Percentiles rank a stretch among this genome's conserved stretches.
Conservation (phyloP, 2,888 invertebrate species). For the Lochmaea capreae region DNA sequence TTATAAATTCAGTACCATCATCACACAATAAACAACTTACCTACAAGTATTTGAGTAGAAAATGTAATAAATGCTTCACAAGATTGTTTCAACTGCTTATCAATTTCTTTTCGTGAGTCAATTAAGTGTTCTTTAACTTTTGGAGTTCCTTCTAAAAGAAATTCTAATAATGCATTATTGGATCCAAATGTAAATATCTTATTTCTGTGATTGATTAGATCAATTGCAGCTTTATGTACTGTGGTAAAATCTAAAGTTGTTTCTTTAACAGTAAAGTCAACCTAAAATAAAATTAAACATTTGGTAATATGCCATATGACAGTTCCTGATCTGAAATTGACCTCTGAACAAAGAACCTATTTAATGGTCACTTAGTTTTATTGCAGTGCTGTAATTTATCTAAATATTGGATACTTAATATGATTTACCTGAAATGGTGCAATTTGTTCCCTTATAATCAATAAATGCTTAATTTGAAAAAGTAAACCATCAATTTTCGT, state of each 20-base stretch:
- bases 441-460: slow-evolving; percentile 97
- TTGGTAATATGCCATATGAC: too few relatives aligned
- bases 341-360: not conserved
- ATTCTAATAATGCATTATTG: slow-evolving; percentile 93
- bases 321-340: too few relatives aligned
- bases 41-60: slow-evolving; percentile 79
- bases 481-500: slow-evolving; percentile 90
- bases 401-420: too few relatives aligned
- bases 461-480: slow-evolving; percentile 97
- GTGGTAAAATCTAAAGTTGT: slow-evolving; percentile 94
- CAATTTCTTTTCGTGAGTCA: slow-evolving; percentile 97
- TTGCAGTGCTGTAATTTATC: too few relatives aligned
- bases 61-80: slow-evolving; percentile 91
- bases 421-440: slow-evolving; percentile 91
- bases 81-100: slow-evolving; percentile 87
- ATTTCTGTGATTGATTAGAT: slow-evolving; percentile 79
- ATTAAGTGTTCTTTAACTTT: slow-evolving; percentile 91
- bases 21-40: slow-evolving; percentile 64
- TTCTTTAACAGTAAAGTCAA: slow-evolving; percentile 91
- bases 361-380: not conserved
- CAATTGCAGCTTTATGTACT: slow-evolving; percentile 87
- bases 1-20: too few relatives aligned
- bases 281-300: slow-evolving; percentile 26
- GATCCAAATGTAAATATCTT: slow-evolving; percentile 84
- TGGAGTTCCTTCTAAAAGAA: slow-evolving; percentile 92